Conservation (phyloP, 2,888 invertebrate species). For the Dorcus hopei region DNA sequence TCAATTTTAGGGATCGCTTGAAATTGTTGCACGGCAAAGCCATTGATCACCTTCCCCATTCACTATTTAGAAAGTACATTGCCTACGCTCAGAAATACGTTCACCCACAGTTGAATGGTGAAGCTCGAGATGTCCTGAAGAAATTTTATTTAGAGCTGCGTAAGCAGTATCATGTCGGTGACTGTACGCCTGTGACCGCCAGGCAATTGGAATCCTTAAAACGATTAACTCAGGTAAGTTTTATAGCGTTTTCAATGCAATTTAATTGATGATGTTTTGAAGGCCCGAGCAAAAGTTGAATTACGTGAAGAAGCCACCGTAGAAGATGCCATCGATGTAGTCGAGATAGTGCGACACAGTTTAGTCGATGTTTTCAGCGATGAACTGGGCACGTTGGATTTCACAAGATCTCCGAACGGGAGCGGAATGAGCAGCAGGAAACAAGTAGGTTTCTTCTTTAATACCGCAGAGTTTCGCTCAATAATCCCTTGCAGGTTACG, state of each 20-base stretch:
- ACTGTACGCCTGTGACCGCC: constrained; percentile 79
- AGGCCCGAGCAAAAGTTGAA: constrained; percentile 87
- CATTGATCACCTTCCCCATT: constrained; percentile 70
- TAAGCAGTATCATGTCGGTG: constrained; percentile 60
- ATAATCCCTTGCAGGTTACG: constrained; percentile 58
- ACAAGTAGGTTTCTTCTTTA: constrained; percentile 42
- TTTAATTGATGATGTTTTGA: constrained; percentile 11
- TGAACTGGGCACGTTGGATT: constrained; percentile 64
- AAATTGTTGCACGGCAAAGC: constrained; percentile 59
- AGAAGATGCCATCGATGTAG: constrained; percentile 79
- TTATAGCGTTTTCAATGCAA: constrained; percentile 2
- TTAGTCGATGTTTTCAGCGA: constrained; percentile 74
- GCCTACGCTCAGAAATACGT: constrained; percentile 88
- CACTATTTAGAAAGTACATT: constrained; percentile 83
- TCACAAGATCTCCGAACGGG: constrained; percentile 66
- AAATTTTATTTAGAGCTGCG: constrained; percentile 79
- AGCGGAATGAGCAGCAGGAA: constrained; percentile 69
- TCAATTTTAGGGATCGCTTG: constrained; percentile 56
- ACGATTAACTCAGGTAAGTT: constrained; percentile 68
- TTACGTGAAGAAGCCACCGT: constrained; percentile 75
- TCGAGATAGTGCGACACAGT: constrained; percentile 80
- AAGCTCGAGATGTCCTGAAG: constrained; percentile 69
- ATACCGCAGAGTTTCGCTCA: not conserved
- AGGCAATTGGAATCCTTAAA: constrained; percentile 87
- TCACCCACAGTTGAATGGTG: constrained; percentile 69